phyloP scores from a whole-genome alignment of 2,797 vertebrate genomes.

The Eulemur coronatus region DNA sequence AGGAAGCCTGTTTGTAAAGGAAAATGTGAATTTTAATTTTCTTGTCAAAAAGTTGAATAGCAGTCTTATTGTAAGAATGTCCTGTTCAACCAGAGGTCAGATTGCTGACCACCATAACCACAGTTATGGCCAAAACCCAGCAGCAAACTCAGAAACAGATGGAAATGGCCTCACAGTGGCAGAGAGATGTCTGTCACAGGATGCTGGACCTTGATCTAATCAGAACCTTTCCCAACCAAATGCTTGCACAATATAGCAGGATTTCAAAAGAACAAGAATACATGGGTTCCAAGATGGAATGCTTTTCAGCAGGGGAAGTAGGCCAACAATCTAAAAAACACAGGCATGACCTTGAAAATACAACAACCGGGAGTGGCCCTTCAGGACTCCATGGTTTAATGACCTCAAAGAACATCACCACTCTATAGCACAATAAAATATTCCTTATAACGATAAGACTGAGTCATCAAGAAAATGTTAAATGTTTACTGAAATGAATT shows the following conservation, averaged over 20 bases:
- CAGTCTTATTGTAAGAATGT: background rate
- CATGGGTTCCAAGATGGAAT: background rate
- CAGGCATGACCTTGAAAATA: background rate
- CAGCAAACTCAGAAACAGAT: background rate
- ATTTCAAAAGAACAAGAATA: background rate
- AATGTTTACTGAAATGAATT: background rate
- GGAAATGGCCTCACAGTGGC: background rate
- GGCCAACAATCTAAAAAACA: background rate
- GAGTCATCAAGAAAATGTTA: background rate
- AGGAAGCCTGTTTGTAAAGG: background rate
- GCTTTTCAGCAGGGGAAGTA: background rate
- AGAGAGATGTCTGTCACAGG: background rate
- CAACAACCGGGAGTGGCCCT: background rate
- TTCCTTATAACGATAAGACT: background rate
- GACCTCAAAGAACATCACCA: background rate
- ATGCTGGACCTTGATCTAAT: background rate
- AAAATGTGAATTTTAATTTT: conserved; percentile 23
- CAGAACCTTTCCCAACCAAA: background rate
- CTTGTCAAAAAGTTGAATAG: background rate
- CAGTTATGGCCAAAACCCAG: background rate
- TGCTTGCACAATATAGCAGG: background rate
- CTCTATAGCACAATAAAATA: background rate
- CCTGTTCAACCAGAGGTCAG: background rate
- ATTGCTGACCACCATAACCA: background rate
- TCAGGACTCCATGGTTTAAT: background rate